These are phyloP conservation scores for Pica pica DNA, from an alignment of 2,113 vertebrate genomes.

Conservation along the genomic window DNA sequence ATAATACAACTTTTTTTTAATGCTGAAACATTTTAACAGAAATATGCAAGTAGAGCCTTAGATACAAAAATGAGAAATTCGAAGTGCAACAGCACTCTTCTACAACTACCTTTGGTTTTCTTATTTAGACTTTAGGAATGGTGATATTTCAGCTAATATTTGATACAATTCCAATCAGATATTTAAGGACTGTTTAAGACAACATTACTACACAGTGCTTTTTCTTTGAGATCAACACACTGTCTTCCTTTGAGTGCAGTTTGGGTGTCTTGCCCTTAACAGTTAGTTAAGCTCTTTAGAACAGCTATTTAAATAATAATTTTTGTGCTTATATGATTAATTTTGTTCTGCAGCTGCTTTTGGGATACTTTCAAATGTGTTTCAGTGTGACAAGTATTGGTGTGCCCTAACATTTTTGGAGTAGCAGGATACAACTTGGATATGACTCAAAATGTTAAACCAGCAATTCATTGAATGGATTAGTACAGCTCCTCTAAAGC, in stretches of 20 bases:
- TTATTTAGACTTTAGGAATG: not conserved
- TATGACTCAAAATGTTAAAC: not conserved
- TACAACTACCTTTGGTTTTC: not conserved
- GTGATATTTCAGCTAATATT: not conserved
- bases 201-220: not conserved
- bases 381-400: not conserved
- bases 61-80: not conserved
- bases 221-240: not conserved
- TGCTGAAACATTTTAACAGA: not conserved
- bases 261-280: not conserved
- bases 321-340: not conserved
- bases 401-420: not conserved
- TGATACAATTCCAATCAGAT: not conserved
- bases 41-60: not conserved
- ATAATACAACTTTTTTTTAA: not conserved
- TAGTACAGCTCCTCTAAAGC: not conserved
- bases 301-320: not conserved
- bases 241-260: not conserved
- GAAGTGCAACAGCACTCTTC: not conserved
- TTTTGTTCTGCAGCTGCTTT: not conserved
- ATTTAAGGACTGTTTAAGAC: not conserved
- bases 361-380: not conserved
- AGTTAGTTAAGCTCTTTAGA: not conserved
- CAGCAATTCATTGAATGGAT: not conserved
- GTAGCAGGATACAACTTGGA: not conserved